Conservation (phyloP, 2,113 vertebrate genomes). For the Callipepla squamata region DNA sequence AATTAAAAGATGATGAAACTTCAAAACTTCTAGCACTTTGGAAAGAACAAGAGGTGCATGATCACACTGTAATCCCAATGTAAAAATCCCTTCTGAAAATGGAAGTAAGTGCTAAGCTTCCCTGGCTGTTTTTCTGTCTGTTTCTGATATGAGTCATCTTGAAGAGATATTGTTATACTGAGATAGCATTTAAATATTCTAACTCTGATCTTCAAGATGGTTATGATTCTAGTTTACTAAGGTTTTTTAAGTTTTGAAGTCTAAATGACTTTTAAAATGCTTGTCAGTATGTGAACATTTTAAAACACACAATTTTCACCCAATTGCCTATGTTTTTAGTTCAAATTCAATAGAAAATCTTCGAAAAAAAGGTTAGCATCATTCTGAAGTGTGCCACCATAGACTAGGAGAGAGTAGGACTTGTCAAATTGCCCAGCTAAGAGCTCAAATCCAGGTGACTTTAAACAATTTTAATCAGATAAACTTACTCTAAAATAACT, state of each 20-base stretch:
- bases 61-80: not conserved
- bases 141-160: not conserved
- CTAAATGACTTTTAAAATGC: not conserved
- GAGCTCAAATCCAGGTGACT: constrained; percentile 3
- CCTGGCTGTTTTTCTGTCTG: not conserved
- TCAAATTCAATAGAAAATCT: not conserved
- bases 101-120: not conserved
- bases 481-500: constrained; percentile 59
- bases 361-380: not conserved
- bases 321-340: not conserved
- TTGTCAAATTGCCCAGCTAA: constrained; percentile 39
- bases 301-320: not conserved
- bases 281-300: not conserved
- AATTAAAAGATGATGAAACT: not conserved
- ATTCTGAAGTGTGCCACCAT: not conserved
- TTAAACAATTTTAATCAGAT: constrained; percentile 66
- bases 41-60: not conserved
- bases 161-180: not conserved
- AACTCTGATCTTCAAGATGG: not conserved
- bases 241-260: not conserved
- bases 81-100: not conserved
- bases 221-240: not conserved
- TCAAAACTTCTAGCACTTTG: not conserved
- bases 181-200: not conserved
- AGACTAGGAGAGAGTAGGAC: constrained; percentile 34